Conservation (phyloP, 2,113 vertebrate genomes). For the Todiramphus chloris region DNA sequence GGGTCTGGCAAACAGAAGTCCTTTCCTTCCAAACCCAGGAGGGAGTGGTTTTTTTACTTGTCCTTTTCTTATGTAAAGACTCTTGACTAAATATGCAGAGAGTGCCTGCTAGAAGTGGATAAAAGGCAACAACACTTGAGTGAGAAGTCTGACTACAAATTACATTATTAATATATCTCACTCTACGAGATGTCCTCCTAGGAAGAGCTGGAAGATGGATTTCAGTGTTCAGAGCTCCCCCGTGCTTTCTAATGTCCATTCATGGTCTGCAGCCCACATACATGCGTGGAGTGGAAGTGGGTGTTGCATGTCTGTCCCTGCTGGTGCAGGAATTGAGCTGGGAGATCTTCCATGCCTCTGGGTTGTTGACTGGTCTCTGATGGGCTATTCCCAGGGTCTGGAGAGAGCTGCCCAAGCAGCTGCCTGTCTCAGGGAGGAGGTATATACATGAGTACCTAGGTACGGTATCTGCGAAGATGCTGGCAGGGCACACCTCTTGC, state of each 20-base stretch:
- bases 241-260: background rate
- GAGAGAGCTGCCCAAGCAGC: background rate
- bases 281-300: background rate
- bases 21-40: background rate
- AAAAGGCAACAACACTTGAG: background rate
- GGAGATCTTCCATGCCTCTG: background rate
- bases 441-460: background rate
- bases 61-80: slow-evolving; percentile 13
- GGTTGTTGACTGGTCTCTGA: background rate
- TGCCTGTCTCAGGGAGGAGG: background rate
- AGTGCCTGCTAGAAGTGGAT: background rate
- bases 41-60: background rate
- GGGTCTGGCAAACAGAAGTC: background rate
- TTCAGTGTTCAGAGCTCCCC: background rate
- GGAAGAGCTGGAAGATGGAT: background rate
- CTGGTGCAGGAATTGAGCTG: background rate
- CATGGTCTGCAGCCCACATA: background rate
- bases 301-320: background rate
- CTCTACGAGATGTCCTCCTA: background rate
- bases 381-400: background rate
- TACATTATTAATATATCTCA: background rate
- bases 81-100: background rate
- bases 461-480: background rate
- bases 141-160: background rate
- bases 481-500: background rate